Base-by-base conservation (phyloP, 92 coral and sea anemone species). In the Phenganax stokvisi region DNA sequence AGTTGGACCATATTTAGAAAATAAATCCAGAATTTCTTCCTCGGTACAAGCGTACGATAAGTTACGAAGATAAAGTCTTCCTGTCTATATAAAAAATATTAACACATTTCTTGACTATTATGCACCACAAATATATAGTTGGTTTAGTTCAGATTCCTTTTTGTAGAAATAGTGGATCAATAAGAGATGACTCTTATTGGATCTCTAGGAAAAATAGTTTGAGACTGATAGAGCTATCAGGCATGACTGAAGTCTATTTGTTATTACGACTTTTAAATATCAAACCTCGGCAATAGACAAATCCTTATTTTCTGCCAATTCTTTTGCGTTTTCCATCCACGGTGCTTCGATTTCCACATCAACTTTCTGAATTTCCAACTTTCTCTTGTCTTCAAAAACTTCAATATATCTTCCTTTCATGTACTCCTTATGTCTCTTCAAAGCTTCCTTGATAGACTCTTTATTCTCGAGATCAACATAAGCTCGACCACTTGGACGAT, bases 201-300 rank as follows among this genome's bases (percentile, higher is more conserved):
- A 37, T 37, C 47, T 5, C 47, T 37, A 37, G 47, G 47, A 37
- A 37, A 5, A 37, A 37, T 37, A 37, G 47, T 37, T 37, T 37
- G 47, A 37, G 5, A 37, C 44, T 25, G 59, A 25, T 70, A 11
- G 37, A 76, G 27, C 31, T 12, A 76, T 60, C 61, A 55, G 27
- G 12, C 31, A 6, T 15, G 0, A 20, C 17, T 16, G 56, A 15
- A 52, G 11, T 10, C 27, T 71, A n/a, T 2, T 74, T 17, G 59
- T n/a, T 31, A n/a, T 73, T 67, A 80, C 25, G 55, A 7, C 9
- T 79, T 44, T 12, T 29, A 51, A 56, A 7, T 8, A 27, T 53
- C 61, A 15, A 31, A 92, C 97, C 96, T 92, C 97, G 12, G 93
- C 96, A 87, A 92, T 89, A 55, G 91, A 85, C 84, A 92, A 93